phyloP scores from a whole-genome alignment of 2,888 invertebrate genomes.

The Chloroclystis v-ata region DNA sequence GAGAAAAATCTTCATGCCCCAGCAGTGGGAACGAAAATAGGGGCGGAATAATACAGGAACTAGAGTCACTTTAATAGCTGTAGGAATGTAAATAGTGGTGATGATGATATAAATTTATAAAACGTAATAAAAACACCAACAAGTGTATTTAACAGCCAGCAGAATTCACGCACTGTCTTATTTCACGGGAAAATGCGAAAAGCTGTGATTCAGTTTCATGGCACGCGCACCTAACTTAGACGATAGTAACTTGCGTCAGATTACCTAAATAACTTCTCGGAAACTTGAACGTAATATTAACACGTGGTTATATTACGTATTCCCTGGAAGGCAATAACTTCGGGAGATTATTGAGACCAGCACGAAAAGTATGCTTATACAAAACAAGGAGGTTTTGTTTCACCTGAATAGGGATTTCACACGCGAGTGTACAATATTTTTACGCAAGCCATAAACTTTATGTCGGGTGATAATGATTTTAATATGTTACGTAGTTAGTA shows the following conservation, averaged over 20 bases:
- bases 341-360: constrained; percentile 2
- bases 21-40: too few species aligned
- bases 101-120: too few species aligned
- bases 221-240: constrained; percentile 1
- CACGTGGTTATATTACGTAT: not conserved
- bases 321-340: constrained; percentile 5
- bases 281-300: not conserved
- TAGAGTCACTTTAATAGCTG: too few species aligned
- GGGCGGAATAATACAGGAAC: too few species aligned
- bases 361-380: constrained; percentile 24
- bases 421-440: too few species aligned
- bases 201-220: not conserved
- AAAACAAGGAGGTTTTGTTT: not conserved
- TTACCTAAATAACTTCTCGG: not conserved
- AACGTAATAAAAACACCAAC: too few species aligned
- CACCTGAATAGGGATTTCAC: not conserved
- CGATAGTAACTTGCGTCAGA: not conserved
- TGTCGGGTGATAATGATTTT: too few species aligned
- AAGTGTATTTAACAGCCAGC: not conserved
- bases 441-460: too few species aligned
- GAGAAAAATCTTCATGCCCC: too few species aligned
- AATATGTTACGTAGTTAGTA: too few species aligned
- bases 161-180: not conserved
- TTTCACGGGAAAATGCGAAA: not conserved
- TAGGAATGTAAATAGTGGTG: too few species aligned